Evolutionary conservation across 2,113 vertebrate species (phyloP), one percentile per base, ranked within the genome.

Genomic region (Charina bottae): DNA sequence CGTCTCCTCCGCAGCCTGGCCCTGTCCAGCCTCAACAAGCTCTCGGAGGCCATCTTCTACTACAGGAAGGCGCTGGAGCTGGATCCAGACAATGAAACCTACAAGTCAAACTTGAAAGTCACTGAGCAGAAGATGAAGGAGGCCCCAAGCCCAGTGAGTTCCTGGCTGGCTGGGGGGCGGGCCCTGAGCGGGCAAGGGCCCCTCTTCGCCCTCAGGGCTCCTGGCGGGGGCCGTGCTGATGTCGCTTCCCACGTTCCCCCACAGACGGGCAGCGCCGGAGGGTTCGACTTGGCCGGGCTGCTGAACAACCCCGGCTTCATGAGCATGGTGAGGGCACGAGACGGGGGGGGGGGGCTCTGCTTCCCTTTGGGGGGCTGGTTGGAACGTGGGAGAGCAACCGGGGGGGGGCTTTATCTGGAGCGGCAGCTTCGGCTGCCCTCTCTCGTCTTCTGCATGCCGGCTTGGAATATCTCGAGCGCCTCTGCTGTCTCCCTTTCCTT

Each of bases 281-380:
- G 99, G 11, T 98, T 99, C 0, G 99, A 99, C 90, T 96, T 99
- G 58, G 98, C 98, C 0, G 98, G 99, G 46, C 95, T 99, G 94
- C 98, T 99, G 64, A 99, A 98, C 97, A 99, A 99, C 96, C 99
- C 99, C 0, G 97, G 99, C 90, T 99, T 99, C 97, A 99, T 99
- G 98, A 99, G 98, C 92, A 99, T 99, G 99, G 99, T 99, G 94
- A 98, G 46, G 5, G 0, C 0, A 10, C 4, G 19, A 5, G 28
- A 12, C 7, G 4, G 3, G 6, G n/a, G 1, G 0, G 13, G 12
- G 28, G 64, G 12, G 26, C 85, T 23, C 17, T 33, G 53, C 53
- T 8, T n/a, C 19, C 2, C 17, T 42, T 3, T 23, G 19, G 9
- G 21, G 2, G 78, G 83, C 2, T 60, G 58, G 58, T 60, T 13